Percentiles rank a stretch among this genome's conserved stretches.
Conservation (phyloP, 2,888 invertebrate genomes). For the Pyrrhopygopsis socrates region DNA sequence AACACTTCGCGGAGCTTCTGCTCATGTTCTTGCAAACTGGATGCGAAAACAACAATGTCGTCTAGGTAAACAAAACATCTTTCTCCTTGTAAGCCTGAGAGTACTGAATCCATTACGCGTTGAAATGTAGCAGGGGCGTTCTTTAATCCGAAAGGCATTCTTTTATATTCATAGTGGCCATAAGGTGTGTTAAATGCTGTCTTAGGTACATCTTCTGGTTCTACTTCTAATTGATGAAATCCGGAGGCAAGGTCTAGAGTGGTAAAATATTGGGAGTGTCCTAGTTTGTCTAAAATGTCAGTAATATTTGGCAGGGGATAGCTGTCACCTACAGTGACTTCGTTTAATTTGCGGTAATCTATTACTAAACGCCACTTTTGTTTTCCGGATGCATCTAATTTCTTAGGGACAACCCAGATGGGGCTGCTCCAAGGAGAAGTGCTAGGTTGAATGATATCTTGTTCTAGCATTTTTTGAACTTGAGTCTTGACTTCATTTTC, state of each 20-base stretch:
- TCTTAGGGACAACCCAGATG: slow-evolving; percentile 63
- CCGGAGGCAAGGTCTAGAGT: slow-evolving; percentile 79
- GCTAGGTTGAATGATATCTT: slow-evolving; percentile 81
- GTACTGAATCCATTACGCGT: slow-evolving; percentile 83
- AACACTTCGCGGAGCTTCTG: slow-evolving; percentile 85
- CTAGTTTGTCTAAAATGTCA: slow-evolving; percentile 77
- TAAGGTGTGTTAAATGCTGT: slow-evolving; percentile 85
- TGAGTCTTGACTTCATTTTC: slow-evolving; percentile 84
- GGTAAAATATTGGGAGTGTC: slow-evolving; percentile 78
- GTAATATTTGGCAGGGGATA: slow-evolving; percentile 76
- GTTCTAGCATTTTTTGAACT: slow-evolving; percentile 80
- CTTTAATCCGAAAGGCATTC: slow-evolving; percentile 86
- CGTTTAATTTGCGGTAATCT: slow-evolving; percentile 69
- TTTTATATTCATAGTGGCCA: slow-evolving; percentile 84
- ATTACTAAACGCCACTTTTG: slow-evolving; percentile 83
- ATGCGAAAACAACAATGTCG: slow-evolving; percentile 80
- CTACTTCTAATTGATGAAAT: slow-evolving; percentile 75
- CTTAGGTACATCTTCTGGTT: slow-evolving; percentile 80
- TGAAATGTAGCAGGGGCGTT: slow-evolving; percentile 87
- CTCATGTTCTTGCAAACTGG: slow-evolving; percentile 85
- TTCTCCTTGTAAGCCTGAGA: slow-evolving; percentile 72
- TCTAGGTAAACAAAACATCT: slow-evolving; percentile 85
- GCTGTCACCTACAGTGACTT: slow-evolving; percentile 70
- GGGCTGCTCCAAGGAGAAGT: slow-evolving; percentile 72
- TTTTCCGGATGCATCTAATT: slow-evolving; percentile 60